phyloP scores from a whole-genome alignment of 2,797 vertebrate genomes.

The Pipistrellus pipistrellus region DNA sequence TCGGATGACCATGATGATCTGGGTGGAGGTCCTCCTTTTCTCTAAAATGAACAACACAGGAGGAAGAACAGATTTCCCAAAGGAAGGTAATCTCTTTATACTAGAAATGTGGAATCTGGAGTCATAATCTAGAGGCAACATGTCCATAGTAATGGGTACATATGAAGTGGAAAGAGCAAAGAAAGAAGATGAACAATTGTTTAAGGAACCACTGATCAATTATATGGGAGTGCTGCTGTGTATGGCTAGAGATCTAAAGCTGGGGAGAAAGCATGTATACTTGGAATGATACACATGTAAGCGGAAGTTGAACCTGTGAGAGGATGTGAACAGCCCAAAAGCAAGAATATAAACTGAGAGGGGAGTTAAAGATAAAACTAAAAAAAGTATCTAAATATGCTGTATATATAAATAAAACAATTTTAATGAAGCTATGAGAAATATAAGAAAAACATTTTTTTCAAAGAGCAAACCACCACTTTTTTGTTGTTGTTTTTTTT shows the following conservation, averaged over 20 bases:
- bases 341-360: not conserved
- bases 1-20: not conserved
- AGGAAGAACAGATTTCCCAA: not conserved
- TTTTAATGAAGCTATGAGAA: conserved; percentile 18
- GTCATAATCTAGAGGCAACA: not conserved
- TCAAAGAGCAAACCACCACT: not conserved
- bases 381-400: not conserved
- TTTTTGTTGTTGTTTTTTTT: too few species aligned
- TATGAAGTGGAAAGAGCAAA: not conserved
- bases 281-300: not conserved
- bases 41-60: not conserved
- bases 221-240: not conserved
- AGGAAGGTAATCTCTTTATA: not conserved
- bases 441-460: not conserved
- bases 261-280: not conserved
- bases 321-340: conserved; percentile 14
- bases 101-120: not conserved
- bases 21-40: not conserved
- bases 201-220: not conserved
- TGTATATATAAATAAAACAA: not conserved
- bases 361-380: not conserved
- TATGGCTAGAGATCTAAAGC: not conserved
- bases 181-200: not conserved
- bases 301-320: not conserved
- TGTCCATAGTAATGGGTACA: not conserved